These are phyloP conservation scores for Apteryx owenii DNA, from an alignment of 2,113 vertebrate genomes.

Conservation along the genomic window DNA sequence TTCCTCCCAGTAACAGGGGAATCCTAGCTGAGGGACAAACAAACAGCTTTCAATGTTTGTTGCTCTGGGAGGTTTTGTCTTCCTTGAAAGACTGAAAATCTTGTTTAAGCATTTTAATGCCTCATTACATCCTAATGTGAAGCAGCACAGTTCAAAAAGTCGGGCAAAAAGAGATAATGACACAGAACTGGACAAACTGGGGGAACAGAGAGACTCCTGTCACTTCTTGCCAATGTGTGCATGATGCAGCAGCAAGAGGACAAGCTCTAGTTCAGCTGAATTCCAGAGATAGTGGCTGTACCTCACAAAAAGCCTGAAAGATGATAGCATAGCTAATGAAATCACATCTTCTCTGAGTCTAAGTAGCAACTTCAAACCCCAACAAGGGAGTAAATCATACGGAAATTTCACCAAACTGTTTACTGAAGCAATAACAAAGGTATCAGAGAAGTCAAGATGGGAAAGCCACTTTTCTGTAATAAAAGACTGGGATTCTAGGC, in stretches of 20 bases:
- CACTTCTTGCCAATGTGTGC: accelerated
- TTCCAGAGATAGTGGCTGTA: background rate
- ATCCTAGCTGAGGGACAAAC: background rate
- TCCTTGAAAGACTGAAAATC: background rate
- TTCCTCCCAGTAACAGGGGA: background rate
- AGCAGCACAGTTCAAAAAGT: background rate
- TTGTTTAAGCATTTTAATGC: background rate
- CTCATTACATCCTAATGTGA: background rate
- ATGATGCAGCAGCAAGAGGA: background rate
- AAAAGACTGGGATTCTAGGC: background rate
- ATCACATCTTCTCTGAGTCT: background rate
- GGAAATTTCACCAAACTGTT: background rate
- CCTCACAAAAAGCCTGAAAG: background rate
- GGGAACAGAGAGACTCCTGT: background rate
- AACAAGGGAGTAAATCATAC: background rate
- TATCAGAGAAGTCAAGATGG: background rate
- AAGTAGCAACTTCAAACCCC: background rate
- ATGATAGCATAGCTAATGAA: accelerated
- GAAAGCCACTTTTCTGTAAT: background rate
- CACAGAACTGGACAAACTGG: background rate
- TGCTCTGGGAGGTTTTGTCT: background rate
- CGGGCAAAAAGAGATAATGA: background rate
- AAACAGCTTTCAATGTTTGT: background rate
- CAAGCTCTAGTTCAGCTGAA: accelerated
- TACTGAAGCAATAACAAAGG: background rate